These are phyloP conservation scores for Diadophis punctatus DNA, from an alignment of 2,113 vertebrate genomes.

Conservation along the genomic window DNA sequence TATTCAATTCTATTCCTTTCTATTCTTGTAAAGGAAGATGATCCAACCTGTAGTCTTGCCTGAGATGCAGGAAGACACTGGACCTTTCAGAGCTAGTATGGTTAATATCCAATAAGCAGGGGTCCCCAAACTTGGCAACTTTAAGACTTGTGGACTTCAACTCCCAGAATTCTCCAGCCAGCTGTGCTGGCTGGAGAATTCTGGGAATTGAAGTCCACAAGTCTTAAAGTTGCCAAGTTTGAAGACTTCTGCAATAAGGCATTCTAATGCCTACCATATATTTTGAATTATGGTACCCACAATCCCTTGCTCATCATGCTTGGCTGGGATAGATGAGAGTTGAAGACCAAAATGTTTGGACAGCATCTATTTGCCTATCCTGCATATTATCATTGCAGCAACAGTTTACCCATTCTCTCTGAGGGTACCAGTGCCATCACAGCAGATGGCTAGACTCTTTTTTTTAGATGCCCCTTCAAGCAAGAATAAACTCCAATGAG, in stretches of 20 bases:
- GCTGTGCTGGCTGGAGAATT: too few relatives aligned
- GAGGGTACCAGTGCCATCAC: not conserved
- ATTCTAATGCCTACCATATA: not conserved
- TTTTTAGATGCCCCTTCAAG: not conserved
- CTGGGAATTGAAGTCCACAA: too few relatives aligned
- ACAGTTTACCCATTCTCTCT: not conserved
- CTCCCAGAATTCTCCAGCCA: too few relatives aligned
- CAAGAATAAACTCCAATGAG: not conserved
- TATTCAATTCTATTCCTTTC: not conserved
- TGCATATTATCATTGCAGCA: not conserved
- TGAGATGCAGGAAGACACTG: not conserved
- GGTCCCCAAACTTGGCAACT: too few relatives aligned
- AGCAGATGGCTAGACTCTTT: not conserved
- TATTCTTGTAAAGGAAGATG: not conserved
- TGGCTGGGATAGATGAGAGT: not conserved
- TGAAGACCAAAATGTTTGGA: not conserved
- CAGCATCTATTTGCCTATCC: not conserved
- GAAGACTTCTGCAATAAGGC: not conserved
- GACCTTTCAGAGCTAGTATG: not conserved
- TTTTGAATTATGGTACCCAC: not conserved
- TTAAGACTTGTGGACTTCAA: too few relatives aligned
- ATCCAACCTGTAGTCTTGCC: not conserved
- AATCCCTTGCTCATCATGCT: not conserved
- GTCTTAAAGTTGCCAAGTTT: too few relatives aligned
- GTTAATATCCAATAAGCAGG: not conserved